Evolutionary conservation across 2,888 invertebrate species (phyloP).

Genomic region (Cylindroiulus punctatus): DNA sequence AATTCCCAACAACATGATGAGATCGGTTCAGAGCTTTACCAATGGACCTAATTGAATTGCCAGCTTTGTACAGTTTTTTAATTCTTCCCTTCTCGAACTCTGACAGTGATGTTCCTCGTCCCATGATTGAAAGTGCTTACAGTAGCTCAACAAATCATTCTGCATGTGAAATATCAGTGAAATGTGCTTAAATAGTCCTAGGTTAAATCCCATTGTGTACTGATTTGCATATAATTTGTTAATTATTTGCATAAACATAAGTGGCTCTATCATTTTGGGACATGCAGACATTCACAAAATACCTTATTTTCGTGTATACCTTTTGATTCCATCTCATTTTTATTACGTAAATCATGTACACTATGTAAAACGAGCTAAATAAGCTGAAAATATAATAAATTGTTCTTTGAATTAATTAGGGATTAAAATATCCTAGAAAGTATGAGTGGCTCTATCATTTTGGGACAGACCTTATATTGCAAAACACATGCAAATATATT

Average conservation of each 20-base stretch:
- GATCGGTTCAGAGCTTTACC: slow-evolving; percentile 9
- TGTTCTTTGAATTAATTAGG: not conserved
- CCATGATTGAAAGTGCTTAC: too few relatives aligned
- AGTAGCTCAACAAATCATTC: not conserved
- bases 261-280: not conserved
- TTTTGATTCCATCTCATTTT: not conserved
- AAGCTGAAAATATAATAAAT: not conserved
- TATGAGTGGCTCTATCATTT: too few relatives aligned
- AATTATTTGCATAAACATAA: not conserved
- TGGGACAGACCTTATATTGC: too few relatives aligned
- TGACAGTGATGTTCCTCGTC: too few relatives aligned
- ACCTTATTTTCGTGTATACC: too few relatives aligned
- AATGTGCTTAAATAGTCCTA: not conserved
- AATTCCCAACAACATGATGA: slow-evolving; percentile 18
- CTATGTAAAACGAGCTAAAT: not conserved
- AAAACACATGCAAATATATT: too few relatives aligned
- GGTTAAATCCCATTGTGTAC: not conserved
- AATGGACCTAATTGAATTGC: slow-evolving; percentile 1
- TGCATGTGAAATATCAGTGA: not conserved
- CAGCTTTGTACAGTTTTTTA: not conserved
- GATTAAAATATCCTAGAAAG: too few relatives aligned
- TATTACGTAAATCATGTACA: not conserved
- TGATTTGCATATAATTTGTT: slow-evolving; percentile 10
- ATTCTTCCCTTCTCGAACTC: too few relatives aligned
- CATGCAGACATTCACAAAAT: not conserved